Base-by-base conservation (phyloP, 2,888 invertebrate genomes). In the Lycophotia porphyrea region DNA sequence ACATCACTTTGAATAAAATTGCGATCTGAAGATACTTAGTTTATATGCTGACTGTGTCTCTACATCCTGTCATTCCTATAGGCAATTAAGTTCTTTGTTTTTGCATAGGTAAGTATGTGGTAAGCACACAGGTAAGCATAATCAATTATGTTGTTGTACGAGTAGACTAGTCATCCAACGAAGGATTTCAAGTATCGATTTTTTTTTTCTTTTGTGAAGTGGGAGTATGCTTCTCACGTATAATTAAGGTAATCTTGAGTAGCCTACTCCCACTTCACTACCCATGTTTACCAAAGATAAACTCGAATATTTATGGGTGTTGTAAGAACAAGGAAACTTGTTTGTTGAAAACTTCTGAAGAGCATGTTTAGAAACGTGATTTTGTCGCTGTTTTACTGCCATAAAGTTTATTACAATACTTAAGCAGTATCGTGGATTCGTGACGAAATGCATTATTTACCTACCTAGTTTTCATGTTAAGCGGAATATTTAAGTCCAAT, bases 41-140 rank as follows among this genome's bases (percentile, higher is more conserved):
- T 52, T 52, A 13, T 18, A 24, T 66, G 39, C 31, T 31, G 24
- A 66, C 27, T 65, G 39, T 39, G 39, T 31, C n/a, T 65, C 7
- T 31, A 69, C 24, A 65, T 27, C 24, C 21, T 47, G 24, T 65
- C 1, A n/a, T 42, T 42, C 2, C 7, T n/a, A 27, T 9, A 27
- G 68, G 34, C 68, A 68, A 44, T 44, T 34, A 47, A 4, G 70
- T 47, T 21, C 34, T 42, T 67, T 42, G 18, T 67, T 42, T 68
- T 67, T n/a, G 21, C 34, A 44, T n/a, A 67, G 0, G 5, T 68
- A 34, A 24, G 15, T 65, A 9, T n/a, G n/a, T n/a, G n/a, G n/a
- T n/a, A n/a, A n/a, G n/a, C n/a, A n/a, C n/a, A n/a, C n/a, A n/a
- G n/a, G n/a, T n/a, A 9, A n/a, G 13, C 21, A 65, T 44, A 11